Percentiles rank a stretch among this genome's conserved stretches.
phyloP scores from a whole-genome alignment of 2,888 invertebrate species.

The Cryptocheilus praepositus region DNA sequence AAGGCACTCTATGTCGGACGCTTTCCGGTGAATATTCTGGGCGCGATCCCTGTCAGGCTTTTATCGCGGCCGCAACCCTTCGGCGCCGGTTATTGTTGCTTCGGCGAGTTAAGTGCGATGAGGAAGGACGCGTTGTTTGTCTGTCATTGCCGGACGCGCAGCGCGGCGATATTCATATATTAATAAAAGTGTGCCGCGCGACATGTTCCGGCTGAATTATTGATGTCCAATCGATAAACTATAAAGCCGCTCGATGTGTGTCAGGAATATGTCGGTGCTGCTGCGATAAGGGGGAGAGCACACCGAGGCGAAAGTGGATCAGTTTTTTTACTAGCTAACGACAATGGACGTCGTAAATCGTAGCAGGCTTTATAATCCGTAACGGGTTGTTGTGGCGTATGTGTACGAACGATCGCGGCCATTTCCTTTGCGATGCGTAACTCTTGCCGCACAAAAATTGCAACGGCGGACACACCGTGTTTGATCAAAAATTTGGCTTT shows the following conservation, averaged over 20 bases:
- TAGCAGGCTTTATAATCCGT: conserved; percentile 7
- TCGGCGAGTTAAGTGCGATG: not conserved
- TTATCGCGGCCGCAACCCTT: not conserved
- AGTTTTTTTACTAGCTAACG: conserved; percentile 17
- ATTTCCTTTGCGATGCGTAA: conserved; percentile 20
- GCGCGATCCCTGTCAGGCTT: too few relatives aligned
- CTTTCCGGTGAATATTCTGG: too few relatives aligned
- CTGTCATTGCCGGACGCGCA: too few relatives aligned
- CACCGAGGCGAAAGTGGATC: conserved; percentile 35
- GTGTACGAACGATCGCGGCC: conserved; percentile 19
- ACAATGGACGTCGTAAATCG: conserved; percentile 41
- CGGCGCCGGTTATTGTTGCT: not conserved
- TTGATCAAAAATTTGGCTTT: too few relatives aligned
- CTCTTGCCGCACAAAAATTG: too few relatives aligned
- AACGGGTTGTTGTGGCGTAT: conserved; percentile 7
- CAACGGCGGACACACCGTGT: too few relatives aligned
- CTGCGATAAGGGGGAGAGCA: conserved; percentile 11
- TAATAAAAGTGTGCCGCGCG: conserved; percentile 13
- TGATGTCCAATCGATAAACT: conserved; percentile 22
- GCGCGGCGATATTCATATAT: not conserved
- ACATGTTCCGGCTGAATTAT: conserved; percentile 20
- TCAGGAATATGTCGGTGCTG: not conserved
- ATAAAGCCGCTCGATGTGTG: not conserved
- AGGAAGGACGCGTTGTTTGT: not conserved
- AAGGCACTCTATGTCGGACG: too few relatives aligned